Conservation (phyloP, 1,140 invertebrate species). For the Agrilus planipennis region DNA sequence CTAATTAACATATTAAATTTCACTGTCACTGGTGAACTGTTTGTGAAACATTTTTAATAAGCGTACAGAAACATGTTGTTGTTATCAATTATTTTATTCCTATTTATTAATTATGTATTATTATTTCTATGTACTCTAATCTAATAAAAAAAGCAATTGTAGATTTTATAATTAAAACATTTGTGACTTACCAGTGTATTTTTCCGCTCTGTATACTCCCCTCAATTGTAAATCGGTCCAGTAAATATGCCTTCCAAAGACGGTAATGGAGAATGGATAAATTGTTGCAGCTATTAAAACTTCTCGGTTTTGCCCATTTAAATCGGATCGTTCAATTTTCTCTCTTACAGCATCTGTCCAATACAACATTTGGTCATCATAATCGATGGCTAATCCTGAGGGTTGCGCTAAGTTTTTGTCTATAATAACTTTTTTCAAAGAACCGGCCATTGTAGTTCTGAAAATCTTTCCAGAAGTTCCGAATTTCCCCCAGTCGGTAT, state of each 20-base stretch:
- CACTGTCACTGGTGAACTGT: too few species aligned
- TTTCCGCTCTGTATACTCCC: conserved; percentile 92
- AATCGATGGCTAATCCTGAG: conserved; percentile 92
- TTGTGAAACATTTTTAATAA: too few species aligned
- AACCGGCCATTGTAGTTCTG: conserved; percentile 92
- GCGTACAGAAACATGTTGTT: too few species aligned
- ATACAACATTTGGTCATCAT: conserved; percentile 88
- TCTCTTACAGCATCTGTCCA: conserved; percentile 97
- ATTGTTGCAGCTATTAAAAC: conserved; percentile 80
- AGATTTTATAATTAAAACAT: too few species aligned
- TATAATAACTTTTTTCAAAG: conserved; percentile 79
- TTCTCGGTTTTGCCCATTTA: conserved; percentile 71
- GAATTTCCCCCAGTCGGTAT: conserved; percentile 87
- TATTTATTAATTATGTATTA: too few species aligned
- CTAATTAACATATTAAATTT: too few species aligned
- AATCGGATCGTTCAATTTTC: conserved; percentile 88
- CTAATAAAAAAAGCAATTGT: too few species aligned
- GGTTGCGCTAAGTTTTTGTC: conserved; percentile 87
- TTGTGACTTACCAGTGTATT: too few species aligned
- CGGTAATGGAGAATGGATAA: conserved; percentile 92
- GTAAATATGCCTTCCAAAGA: conserved; percentile 86
- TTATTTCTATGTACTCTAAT: too few species aligned
- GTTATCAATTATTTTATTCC: too few species aligned
- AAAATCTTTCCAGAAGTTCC: conserved; percentile 91
- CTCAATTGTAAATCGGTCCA: conserved; percentile 93